phyloP scores from a whole-genome alignment of 1,140 invertebrate genomes.

The Zaprionus davidi region DNA sequence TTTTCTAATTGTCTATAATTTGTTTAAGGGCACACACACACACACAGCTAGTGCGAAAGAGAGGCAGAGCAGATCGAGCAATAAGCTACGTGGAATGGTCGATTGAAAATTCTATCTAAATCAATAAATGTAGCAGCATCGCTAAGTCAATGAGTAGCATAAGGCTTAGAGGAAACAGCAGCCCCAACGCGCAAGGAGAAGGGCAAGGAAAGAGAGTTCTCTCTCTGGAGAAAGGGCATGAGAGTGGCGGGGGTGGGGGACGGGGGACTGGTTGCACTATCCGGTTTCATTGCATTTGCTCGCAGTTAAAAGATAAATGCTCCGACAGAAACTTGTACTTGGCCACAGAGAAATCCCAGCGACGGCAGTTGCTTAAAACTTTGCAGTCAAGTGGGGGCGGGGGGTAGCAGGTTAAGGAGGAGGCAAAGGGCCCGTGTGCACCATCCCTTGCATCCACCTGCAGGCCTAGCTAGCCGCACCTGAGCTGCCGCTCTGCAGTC shows the following conservation, averaged over 20 bases:
- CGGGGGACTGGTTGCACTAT: slow-evolving; percentile 13
- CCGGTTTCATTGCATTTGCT: slow-evolving; percentile 40
- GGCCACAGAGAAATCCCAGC: slow-evolving; percentile 34
- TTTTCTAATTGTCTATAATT: no score
- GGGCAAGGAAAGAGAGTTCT: not conserved
- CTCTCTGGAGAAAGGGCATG: no score
- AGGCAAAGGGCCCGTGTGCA: no score
- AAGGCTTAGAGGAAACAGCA: slow-evolving; percentile 7
- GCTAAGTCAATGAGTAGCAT: slow-evolving; percentile 37
- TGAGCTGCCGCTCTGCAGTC: slow-evolving; percentile 5
- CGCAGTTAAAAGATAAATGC: slow-evolving; percentile 48
- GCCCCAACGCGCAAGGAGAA: not conserved
- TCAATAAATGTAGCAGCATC: slow-evolving; percentile 45
- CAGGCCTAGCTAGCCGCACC: slow-evolving; percentile 3
- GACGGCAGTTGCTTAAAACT: slow-evolving; percentile 50
- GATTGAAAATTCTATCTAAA: slow-evolving; percentile 38
- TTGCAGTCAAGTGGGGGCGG: slow-evolving; percentile 7
- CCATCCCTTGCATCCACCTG: not conserved
- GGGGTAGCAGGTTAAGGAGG: no score
- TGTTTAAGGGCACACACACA: not conserved
- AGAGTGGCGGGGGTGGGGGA: not conserved
- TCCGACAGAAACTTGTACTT: slow-evolving; percentile 29
- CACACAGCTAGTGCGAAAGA: not conserved
- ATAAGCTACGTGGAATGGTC: not conserved
- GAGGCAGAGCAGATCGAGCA: not conserved